A percentile compares a stretch with the other conserved stretches of the same genome.
Evolutionary conservation across 1,140 invertebrate genomes (phyloP).

Genomic region (Ptiloglossa arizonensis): DNA sequence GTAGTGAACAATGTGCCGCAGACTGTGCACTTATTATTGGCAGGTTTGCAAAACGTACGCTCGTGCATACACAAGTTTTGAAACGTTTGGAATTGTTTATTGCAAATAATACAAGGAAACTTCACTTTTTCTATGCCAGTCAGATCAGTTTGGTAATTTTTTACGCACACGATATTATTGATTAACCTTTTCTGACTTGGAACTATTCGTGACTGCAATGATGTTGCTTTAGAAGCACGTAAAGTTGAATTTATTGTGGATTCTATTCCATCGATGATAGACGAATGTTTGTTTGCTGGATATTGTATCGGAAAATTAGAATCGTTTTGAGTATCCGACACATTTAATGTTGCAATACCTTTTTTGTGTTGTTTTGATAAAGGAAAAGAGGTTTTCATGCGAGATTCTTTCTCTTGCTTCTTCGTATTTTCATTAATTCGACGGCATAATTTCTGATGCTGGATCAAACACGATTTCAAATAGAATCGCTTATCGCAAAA

Average conservation of each 20-base stretch:
- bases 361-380: too few species aligned
- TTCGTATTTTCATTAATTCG: not conserved
- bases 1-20: constrained; percentile 58
- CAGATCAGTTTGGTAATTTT: not conserved
- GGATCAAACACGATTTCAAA: constrained; percentile 32
- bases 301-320: too few species aligned
- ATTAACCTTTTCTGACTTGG: not conserved
- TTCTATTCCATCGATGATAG: not conserved
- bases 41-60: constrained; percentile 26
- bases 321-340: too few species aligned
- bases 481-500: constrained; percentile 50
- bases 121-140: not conserved
- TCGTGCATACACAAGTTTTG: constrained; percentile 59
- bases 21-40: constrained; percentile 30
- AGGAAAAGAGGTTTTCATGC: too few species aligned
- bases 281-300: too few species aligned
- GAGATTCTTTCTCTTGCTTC: not conserved
- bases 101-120: constrained; percentile 62
- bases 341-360: too few species aligned
- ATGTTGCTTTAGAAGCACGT: not conserved
- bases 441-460: constrained; percentile 51
- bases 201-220: too few species aligned
- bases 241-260: too few species aligned
- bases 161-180: not conserved
- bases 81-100: constrained; percentile 58